phyloP scores from a whole-genome alignment of 2,113 vertebrate genomes.

The Xiphias gladius region DNA sequence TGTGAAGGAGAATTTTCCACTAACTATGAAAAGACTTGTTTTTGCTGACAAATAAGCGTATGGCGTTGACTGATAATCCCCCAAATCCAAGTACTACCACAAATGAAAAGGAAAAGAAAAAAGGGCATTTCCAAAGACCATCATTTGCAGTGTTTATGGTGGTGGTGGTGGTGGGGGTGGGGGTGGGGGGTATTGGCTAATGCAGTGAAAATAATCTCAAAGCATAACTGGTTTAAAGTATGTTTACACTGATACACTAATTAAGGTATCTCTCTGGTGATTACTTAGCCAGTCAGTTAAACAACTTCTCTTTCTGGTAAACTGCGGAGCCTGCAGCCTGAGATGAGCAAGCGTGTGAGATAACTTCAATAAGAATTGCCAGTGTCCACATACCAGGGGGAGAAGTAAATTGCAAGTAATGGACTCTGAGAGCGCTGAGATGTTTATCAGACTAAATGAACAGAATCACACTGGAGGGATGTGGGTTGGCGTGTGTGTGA shows the following conservation, averaged over 20 bases:
- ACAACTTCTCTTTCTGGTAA: conserved; percentile 61
- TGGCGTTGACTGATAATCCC: conserved; percentile 47
- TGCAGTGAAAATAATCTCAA: conserved; percentile 50
- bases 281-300: conserved; percentile 65
- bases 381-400: conserved; percentile 63
- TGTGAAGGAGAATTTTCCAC: conserved; percentile 18
- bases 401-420: conserved; percentile 80
- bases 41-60: conserved; percentile 41
- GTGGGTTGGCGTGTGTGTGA: conserved; percentile 49
- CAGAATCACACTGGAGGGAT: conserved; percentile 61
- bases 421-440: conserved; percentile 67
- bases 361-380: conserved; percentile 73
- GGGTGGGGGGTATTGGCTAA: conserved; percentile 16
- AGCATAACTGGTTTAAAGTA: conserved; percentile 59
- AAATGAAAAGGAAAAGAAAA: neutral
- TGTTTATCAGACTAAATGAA: conserved; percentile 78
- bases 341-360: conserved; percentile 57
- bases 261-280: conserved; percentile 70
- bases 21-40: conserved; percentile 23
- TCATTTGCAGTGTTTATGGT: conserved; percentile 42
- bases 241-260: conserved; percentile 71
- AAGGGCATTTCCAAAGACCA: conserved; percentile 25
- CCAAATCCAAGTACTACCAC: conserved; percentile 11
- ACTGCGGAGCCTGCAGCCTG: conserved; percentile 48
- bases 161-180: no score